Evolutionary conservation across 2,888 invertebrate genomes (phyloP).

Genomic region (Leptogaster cylindrica): DNA sequence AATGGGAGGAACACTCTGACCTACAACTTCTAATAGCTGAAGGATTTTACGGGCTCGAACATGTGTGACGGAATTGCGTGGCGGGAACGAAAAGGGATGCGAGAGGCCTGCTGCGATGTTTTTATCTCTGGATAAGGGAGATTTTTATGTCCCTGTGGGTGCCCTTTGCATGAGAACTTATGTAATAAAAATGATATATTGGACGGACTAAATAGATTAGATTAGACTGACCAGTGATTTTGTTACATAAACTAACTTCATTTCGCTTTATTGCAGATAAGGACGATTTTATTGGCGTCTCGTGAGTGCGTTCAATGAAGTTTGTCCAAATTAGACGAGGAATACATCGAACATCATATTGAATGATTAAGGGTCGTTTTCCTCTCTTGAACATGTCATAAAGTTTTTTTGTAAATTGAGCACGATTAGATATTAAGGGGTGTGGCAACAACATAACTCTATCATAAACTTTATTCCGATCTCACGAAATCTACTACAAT

Average conservation of each 20-base stretch:
- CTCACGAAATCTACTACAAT: no score
- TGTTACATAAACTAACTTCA: neutral
- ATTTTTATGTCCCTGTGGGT: neutral
- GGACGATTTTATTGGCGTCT: neutral
- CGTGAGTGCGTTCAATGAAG: no score
- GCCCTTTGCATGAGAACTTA: neutral
- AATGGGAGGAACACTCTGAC: conserved; percentile 9
- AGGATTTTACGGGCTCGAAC: neutral
- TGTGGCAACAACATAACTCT: no score
- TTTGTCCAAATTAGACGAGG: no score
- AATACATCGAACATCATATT: no score
- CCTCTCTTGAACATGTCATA: no score
- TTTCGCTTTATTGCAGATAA: neutral
- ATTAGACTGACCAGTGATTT: neutral
- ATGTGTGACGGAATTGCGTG: neutral
- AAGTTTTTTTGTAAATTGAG: no score
- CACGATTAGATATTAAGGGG: no score
- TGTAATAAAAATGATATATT: conserved; percentile 19
- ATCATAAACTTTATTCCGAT: no score
- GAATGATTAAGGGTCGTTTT: no score
- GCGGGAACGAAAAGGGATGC: neutral
- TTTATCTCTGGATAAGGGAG: neutral
- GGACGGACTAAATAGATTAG: neutral
- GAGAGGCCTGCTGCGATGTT: neutral
- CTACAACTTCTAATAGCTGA: neutral